These are phyloP conservation scores for Ctenopoma kingsleyae DNA, from an alignment of 2,797 vertebrate species.

Conservation along the genomic window DNA sequence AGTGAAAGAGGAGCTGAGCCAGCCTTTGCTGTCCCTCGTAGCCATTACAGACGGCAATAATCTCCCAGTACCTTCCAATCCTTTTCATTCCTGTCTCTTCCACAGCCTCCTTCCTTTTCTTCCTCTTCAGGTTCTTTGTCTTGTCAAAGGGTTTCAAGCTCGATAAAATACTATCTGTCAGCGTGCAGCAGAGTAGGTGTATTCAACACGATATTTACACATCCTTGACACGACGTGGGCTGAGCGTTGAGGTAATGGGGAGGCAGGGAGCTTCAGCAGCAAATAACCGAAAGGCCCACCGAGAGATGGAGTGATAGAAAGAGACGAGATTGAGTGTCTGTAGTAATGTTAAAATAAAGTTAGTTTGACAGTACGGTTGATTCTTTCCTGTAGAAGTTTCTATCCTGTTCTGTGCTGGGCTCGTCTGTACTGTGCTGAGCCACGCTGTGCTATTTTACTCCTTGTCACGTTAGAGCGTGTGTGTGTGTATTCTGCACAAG, in stretches of 20 bases:
- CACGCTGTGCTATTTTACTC: neutral
- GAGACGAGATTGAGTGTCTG: slow-evolving; percentile 58
- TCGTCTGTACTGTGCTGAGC: neutral
- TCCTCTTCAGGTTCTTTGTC: slow-evolving; percentile 56
- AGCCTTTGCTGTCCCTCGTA: slow-evolving; percentile 49
- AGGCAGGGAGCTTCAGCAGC: slow-evolving; percentile 47
- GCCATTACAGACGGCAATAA: slow-evolving; percentile 53
- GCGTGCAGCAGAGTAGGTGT: slow-evolving; percentile 52
- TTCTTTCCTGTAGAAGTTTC: slow-evolving; percentile 44
- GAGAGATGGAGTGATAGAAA: slow-evolving; percentile 40
- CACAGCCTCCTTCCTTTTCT: slow-evolving; percentile 25
- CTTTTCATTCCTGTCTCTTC: slow-evolving; percentile 50
- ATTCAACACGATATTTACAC: slow-evolving; percentile 64
- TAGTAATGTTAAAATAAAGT: slow-evolving; percentile 70
- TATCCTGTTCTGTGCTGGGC: neutral
- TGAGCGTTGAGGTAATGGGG: slow-evolving; percentile 48
- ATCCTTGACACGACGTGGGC: slow-evolving; percentile 72
- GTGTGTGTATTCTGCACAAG: slow-evolving; percentile 2
- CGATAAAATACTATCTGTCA: slow-evolving; percentile 64
- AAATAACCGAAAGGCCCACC: slow-evolving; percentile 53
- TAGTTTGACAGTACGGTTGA: slow-evolving; percentile 62
- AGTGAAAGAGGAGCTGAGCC: slow-evolving; percentile 58
- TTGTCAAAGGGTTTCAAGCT: slow-evolving; percentile 61
- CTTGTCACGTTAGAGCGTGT: neutral
- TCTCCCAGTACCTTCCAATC: slow-evolving; percentile 33